Percentiles rank a stretch among this genome's conserved stretches.
phyloP scores from a whole-genome alignment of 2,113 vertebrate species.

The Chunga burmeisteri region DNA sequence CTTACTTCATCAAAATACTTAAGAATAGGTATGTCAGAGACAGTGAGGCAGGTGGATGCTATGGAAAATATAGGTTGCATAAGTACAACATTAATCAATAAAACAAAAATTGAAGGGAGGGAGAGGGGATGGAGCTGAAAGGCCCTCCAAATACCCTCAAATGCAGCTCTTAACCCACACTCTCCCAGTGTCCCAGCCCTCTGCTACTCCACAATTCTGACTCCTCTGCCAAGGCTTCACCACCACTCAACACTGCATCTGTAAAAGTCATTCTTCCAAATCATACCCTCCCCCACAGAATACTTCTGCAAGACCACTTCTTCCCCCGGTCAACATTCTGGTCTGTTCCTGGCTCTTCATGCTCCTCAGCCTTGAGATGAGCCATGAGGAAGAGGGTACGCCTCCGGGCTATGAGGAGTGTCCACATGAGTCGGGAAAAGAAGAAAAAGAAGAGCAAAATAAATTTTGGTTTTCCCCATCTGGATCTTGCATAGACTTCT shows the following conservation, averaged over 20 bases:
- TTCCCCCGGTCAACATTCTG: not conserved
- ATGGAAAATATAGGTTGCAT: not conserved
- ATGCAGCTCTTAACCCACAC: not conserved
- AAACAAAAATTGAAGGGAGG: not conserved
- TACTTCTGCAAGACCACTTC: not conserved
- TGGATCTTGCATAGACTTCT: not conserved
- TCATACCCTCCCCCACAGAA: not conserved
- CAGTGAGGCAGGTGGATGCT: not conserved
- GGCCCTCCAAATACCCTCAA: not conserved
- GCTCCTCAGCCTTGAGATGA: not conserved
- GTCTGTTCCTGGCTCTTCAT: not conserved
- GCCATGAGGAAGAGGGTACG: not conserved
- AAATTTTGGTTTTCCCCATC: not conserved
- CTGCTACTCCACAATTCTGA: not conserved
- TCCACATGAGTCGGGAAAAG: not conserved
- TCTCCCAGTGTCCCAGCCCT: not conserved
- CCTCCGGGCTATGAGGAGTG: accelerated
- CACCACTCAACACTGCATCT: not conserved
- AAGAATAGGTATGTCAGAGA: not conserved
- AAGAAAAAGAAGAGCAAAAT: not conserved
- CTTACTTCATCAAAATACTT: not conserved
- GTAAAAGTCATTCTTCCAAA: not conserved
- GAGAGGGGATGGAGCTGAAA: not conserved
- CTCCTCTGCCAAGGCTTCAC: not conserved
- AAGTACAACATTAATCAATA: not conserved